Percentiles rank a stretch among this genome's conserved stretches.
Conservation (phyloP, 2,113 vertebrate species). For the Aspiorhynchus laticeps region DNA sequence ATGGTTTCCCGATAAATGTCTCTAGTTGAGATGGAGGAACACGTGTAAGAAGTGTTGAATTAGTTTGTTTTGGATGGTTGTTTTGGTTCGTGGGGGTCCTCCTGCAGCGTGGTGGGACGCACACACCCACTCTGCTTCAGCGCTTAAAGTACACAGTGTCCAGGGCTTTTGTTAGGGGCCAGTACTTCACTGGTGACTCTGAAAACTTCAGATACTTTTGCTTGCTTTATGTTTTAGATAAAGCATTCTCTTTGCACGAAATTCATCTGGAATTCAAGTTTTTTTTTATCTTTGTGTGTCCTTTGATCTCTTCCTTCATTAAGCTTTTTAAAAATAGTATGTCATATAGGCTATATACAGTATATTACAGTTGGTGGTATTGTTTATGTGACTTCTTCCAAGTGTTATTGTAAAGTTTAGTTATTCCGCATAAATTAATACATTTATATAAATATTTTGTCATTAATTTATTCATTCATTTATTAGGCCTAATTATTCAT, state of each 20-base stretch:
- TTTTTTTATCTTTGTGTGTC: background rate
- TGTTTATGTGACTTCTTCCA: background rate
- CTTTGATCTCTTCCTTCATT: background rate
- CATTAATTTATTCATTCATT: background rate
- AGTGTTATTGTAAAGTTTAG: background rate
- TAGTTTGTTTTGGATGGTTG: background rate
- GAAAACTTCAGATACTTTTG: background rate
- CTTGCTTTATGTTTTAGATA: too few relatives aligned
- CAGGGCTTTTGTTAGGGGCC: background rate
- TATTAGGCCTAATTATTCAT: background rate
- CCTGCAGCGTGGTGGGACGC: background rate
- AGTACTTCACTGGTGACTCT: background rate
- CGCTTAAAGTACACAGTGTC: background rate
- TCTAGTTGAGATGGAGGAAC: background rate
- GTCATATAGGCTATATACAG: too few relatives aligned
- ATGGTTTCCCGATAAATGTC: background rate
- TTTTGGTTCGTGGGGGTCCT: background rate
- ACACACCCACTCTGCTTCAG: slow-evolving; percentile 19
- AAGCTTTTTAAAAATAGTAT: background rate
- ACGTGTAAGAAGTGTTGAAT: background rate
- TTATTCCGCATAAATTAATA: background rate
- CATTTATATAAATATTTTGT: background rate
- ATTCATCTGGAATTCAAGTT: background rate
- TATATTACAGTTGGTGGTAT: background rate
- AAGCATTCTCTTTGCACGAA: background rate